These are phyloP conservation scores for Perizoma affinitatum DNA, from an alignment of 2,888 invertebrate species.

Conservation along the genomic window DNA sequence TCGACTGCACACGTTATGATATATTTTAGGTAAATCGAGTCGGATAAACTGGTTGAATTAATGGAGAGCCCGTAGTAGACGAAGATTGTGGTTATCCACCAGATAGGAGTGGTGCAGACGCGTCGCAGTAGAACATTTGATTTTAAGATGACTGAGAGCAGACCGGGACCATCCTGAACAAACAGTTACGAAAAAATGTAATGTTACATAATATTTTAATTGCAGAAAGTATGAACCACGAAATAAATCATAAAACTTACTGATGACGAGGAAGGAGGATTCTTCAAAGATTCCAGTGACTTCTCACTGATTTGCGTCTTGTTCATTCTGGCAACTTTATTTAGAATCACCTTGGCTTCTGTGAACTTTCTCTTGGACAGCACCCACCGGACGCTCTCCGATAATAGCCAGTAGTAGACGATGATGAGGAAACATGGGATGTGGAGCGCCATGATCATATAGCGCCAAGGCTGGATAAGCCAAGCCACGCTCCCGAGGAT, in stretches of 20 bases:
- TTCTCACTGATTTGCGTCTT: slow-evolving; percentile 81
- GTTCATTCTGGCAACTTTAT: slow-evolving; percentile 86
- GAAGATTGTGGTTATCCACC: slow-evolving; percentile 91
- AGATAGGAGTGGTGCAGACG: slow-evolving; percentile 87
- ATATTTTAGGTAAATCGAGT: slow-evolving; percentile 89
- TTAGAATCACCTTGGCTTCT: slow-evolving; percentile 85
- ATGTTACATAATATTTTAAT: too few relatives aligned
- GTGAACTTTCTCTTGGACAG: slow-evolving; percentile 86
- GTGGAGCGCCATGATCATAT: slow-evolving; percentile 86
- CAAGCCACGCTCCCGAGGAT: slow-evolving; percentile 87
- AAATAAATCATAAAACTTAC: slow-evolving; percentile 18
- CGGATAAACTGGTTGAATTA: slow-evolving; percentile 89
- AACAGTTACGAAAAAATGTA: not conserved
- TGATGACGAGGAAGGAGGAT: slow-evolving; percentile 57
- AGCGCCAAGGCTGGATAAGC: slow-evolving; percentile 87
- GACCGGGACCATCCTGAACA: slow-evolving; percentile 35
- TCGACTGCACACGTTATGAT: slow-evolving; percentile 87
- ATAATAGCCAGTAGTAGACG: slow-evolving; percentile 85
- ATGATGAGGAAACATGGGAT: slow-evolving; percentile 87
- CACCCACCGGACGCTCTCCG: slow-evolving; percentile 90
- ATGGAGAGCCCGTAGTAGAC: slow-evolving; percentile 92
- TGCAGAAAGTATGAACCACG: too few relatives aligned
- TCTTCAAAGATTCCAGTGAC: slow-evolving; percentile 68
- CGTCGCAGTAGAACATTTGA: slow-evolving; percentile 82
- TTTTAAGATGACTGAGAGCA: slow-evolving; percentile 66